Conservation (phyloP, 23 tunicate genomes). For the Halocynthia aurantium region DNA sequence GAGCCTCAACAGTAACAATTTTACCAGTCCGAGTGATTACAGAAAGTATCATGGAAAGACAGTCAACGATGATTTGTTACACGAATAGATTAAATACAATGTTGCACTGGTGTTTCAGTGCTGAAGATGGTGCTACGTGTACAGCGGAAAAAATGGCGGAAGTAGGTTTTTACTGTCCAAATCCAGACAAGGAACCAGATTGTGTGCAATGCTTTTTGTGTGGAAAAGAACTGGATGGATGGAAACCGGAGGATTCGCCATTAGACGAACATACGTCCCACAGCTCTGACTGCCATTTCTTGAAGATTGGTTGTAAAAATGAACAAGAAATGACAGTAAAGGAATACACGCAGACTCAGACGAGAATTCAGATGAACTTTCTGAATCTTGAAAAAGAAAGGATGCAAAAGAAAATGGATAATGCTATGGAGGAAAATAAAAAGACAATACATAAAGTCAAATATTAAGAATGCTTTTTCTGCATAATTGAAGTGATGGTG, state of each 20-base stretch:
- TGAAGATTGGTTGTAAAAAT: constrained; percentile 23
- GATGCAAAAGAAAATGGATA: too few relatives aligned
- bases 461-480: too few relatives aligned
- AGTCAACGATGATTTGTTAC: neutral
- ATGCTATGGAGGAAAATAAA: too few relatives aligned
- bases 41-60: neutral
- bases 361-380: too few relatives aligned
- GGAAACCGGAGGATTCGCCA: constrained; percentile 64
- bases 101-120: constrained; percentile 46
- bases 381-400: too few relatives aligned
- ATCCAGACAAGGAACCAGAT: constrained; percentile 75
- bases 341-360: neutral
- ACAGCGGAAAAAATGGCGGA: constrained; percentile 57
- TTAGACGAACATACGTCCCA: constrained; percentile 44
- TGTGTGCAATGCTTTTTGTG: constrained; percentile 61
- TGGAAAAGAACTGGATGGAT: constrained; percentile 76
- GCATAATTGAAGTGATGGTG: too few relatives aligned
- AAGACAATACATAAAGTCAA: too few relatives aligned
- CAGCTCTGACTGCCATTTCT: constrained; percentile 40
- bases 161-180: constrained; percentile 84
- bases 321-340: constrained; percentile 34
- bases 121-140: constrained; percentile 46
- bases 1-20: too few relatives aligned
- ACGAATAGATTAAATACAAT: constrained; percentile 1
- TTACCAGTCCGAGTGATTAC: too few relatives aligned